Conservation (phyloP, 2,888 invertebrate species). For the Hyalella azteca region DNA sequence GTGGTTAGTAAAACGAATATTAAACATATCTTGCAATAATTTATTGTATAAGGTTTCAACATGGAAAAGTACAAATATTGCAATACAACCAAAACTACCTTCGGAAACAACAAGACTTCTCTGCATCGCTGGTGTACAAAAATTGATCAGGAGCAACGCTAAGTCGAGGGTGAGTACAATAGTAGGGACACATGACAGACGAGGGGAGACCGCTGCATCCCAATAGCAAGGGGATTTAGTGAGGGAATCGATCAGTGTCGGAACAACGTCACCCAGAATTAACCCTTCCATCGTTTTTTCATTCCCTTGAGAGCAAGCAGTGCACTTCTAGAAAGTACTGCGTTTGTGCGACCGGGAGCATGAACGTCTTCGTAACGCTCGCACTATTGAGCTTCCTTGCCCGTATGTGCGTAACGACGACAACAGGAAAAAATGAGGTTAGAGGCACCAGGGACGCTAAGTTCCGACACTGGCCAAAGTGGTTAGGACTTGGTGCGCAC, state of each 20-base stretch:
- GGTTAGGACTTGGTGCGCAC: not conserved
- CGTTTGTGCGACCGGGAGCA: too few species aligned
- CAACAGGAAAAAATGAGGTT: too few species aligned
- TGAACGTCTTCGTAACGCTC: too few species aligned
- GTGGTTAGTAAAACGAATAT: slow-evolving; percentile 56
- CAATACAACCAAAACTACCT: slow-evolving; percentile 65
- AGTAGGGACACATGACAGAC: slow-evolving; percentile 19
- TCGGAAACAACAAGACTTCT: slow-evolving; percentile 55
- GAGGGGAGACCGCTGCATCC: slow-evolving; percentile 25
- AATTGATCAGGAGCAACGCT: slow-evolving; percentile 49
- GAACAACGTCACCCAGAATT: not conserved
- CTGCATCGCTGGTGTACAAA: slow-evolving; percentile 55
- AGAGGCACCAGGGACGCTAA: not conserved
- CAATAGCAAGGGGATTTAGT: slow-evolving; percentile 21
- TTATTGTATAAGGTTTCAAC: slow-evolving; percentile 70
- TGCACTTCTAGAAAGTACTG: too few species aligned
- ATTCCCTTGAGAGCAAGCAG: too few species aligned
- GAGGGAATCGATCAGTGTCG: not conserved
- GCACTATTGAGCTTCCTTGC: too few species aligned
- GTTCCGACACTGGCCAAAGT: slow-evolving; percentile 3
- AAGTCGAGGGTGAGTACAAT: slow-evolving; percentile 23
- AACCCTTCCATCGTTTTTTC: not conserved
- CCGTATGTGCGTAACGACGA: too few species aligned
- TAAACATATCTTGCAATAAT: slow-evolving; percentile 63
- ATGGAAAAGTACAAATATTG: slow-evolving; percentile 72